phyloP scores from a whole-genome alignment of 2,797 vertebrate genomes.

The Sebastes oblongus region DNA sequence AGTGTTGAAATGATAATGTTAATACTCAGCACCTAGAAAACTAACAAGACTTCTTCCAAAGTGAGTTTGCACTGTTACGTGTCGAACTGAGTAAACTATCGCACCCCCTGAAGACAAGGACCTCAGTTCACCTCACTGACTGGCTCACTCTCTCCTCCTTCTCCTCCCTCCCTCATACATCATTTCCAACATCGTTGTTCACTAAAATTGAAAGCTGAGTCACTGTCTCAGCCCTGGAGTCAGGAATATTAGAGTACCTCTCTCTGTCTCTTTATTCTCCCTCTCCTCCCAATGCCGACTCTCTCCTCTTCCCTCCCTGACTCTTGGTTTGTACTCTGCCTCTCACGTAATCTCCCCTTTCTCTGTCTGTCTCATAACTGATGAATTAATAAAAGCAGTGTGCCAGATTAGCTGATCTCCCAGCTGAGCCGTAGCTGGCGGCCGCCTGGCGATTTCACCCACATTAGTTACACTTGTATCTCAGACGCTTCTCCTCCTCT shows the following conservation, averaged over 20 bases:
- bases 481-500: constrained; percentile 41
- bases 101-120: not conserved
- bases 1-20: not conserved
- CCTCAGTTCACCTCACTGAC: not conserved
- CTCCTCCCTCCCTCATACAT: not conserved
- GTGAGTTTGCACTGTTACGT: not conserved
- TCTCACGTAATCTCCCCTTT: not conserved
- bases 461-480: constrained; percentile 59
- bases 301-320: not conserved
- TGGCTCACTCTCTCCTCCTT: not conserved
- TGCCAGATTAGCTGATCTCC: constrained; percentile 46
- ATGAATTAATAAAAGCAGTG: constrained; percentile 57
- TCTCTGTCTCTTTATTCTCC: not conserved
- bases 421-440: constrained; percentile 40
- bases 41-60: not conserved
- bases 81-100: not conserved
- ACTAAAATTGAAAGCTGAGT: constrained; percentile 18
- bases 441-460: constrained; percentile 55
- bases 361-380: constrained; percentile 22
- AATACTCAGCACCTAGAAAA: not conserved
- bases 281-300: not conserved
- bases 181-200: not conserved
- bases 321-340: not conserved
- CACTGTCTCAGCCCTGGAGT: constrained; percentile 30
- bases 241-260: constrained; percentile 7